Evolutionary conservation across 2,113 vertebrate species (phyloP).

Genomic region (Gadus macrocephalus): DNA sequence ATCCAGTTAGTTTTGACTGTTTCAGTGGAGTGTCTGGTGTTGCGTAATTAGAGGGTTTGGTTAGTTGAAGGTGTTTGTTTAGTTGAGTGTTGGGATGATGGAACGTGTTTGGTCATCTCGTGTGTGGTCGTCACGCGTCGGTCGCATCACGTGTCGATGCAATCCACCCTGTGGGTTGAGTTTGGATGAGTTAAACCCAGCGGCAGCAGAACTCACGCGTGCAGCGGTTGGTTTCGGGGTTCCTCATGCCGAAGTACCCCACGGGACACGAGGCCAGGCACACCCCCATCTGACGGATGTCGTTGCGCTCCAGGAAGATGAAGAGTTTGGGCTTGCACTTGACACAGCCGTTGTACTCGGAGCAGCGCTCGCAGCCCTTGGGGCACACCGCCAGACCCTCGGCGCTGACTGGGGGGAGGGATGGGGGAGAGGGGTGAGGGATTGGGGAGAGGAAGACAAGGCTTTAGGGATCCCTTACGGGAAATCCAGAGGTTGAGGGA

Average conservation of each 20-base stretch:
- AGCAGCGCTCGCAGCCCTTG: conserved; percentile 94
- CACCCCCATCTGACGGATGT: conserved; percentile 92
- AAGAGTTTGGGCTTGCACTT: conserved; percentile 95
- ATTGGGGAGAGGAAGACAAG: not conserved
- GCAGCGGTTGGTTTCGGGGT: conserved; percentile 96
- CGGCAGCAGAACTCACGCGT: conserved; percentile 81
- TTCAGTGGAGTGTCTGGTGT: no score
- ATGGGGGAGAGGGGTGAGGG: conserved; percentile 18
- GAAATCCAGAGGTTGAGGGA: not conserved
- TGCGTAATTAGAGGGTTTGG: no score
- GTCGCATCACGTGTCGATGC: no score
- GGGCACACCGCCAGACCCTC: conserved; percentile 88
- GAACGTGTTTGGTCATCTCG: no score
- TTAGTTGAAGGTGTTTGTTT: no score
- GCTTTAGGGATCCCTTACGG: not conserved
- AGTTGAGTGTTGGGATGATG: no score
- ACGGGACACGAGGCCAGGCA: conserved; percentile 91
- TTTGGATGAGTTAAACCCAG: not conserved
- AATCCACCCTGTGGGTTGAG: no score
- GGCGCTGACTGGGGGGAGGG: conserved; percentile 78
- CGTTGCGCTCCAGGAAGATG: conserved; percentile 93
- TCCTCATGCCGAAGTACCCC: conserved; percentile 94
- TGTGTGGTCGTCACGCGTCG: no score
- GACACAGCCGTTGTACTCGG: conserved; percentile 94
- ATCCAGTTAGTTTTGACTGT: no score